A percentile compares a stretch with the other conserved stretches of the same genome.
These are phyloP conservation scores for Synergus itoensis DNA, from an alignment of 2,888 invertebrate species.

Conservation along the genomic window DNA sequence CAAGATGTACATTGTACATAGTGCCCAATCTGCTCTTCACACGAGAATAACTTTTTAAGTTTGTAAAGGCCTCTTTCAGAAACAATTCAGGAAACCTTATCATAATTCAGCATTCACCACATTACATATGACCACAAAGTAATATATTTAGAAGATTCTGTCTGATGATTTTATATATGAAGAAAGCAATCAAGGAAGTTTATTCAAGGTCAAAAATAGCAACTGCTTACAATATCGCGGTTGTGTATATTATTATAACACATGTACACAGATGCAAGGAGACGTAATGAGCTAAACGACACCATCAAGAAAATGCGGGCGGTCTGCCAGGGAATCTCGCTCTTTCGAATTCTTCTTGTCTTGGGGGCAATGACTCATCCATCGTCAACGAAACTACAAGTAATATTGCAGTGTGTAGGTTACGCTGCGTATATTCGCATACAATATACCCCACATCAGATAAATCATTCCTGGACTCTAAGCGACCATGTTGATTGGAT, in stretches of 20 bases:
- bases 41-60: neutral
- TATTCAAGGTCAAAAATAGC: conserved; percentile 1
- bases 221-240: neutral
- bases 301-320: conserved; percentile 57
- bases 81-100: too few species aligned
- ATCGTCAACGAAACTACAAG: conserved; percentile 8
- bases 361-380: conserved; percentile 64
- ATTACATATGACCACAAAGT: too few species aligned
- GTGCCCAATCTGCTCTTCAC: neutral
- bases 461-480: conserved; percentile 16
- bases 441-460: neutral
- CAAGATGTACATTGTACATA: neutral
- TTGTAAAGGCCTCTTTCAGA: neutral
- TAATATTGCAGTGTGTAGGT: conserved; percentile 12
- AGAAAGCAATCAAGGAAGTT: neutral
- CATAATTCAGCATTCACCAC: too few species aligned
- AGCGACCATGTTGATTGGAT: conserved; percentile 29
- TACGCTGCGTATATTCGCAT: neutral
- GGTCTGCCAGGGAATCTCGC: conserved; percentile 62
- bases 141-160: neutral
- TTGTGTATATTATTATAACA: neutral
- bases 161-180: neutral
- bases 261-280: neutral
- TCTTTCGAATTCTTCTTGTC: conserved; percentile 58
- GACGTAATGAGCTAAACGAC: conserved; percentile 16